Evolutionary conservation across 1,140 invertebrate genomes (phyloP), one percentile per base, ranked within the genome.

Genomic region (Adoxophyes honmai): DNA sequence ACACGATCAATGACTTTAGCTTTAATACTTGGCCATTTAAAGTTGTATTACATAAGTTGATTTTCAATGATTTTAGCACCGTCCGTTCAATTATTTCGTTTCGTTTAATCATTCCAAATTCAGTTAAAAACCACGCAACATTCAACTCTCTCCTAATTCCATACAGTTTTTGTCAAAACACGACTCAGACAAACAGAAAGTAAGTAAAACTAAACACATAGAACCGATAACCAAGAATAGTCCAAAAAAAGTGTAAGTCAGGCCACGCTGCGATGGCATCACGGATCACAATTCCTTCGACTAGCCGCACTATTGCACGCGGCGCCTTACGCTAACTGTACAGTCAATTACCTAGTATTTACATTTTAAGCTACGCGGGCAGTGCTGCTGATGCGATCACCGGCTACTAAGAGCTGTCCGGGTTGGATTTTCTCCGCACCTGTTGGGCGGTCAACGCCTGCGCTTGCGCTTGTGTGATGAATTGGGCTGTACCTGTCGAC

Each of bases 391-490:
- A 16, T 16, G 16, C 65, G 60, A 9, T 6, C 6, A 59, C 48
- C 58, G 42, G 66, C 72, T 72, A 86, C 82, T 88, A 88, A 70
- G 82, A 88, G 73, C 81, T 84, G 68, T 88, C 85, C 18, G 81
- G 70, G 57, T 86, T 86, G 5, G 85, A 88, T 81, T 88, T 86
- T 58, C 85, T 71, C 36, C 85, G 68, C 62, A 86, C 81, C 68
- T 88, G 85, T 14, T 88, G 85, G 15, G 76, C 63, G 16, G 74
- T 84, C 51, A 88, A 37, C 52, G 75, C 69, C 42, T 81, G 78
- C 21, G 78, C 74, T 57, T 77, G 80, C 34, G 77, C 72, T 61
- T 85, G 82, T 8, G 76, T 77, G 62, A 88, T 85, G 66, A 81
- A 88, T 53, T 88, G 85, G 11, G 80, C 62, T 0, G 80, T 81